Base-by-base conservation (phyloP, 2,888 invertebrate genomes). In the Panopea generosa region DNA sequence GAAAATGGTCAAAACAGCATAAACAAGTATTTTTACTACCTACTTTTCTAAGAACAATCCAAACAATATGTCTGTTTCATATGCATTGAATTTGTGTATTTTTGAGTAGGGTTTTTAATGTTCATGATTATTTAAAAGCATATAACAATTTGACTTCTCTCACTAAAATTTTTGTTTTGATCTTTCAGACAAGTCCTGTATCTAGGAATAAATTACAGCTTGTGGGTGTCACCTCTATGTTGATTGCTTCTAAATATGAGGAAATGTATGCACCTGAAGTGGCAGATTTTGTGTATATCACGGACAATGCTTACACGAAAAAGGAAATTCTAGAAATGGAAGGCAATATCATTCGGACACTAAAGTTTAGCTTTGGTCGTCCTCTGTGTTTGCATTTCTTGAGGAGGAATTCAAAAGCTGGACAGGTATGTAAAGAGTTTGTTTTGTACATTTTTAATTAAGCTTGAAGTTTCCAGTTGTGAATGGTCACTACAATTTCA, bases 161-260 rank as follows among this genome's bases (percentile, higher is more conserved):
- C 47, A 18, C 18, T 47, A 6, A 47, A 47, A 18, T 47, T 33
- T 26, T 22, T 26, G 26, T 20, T 22, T 55, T 50, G 24, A 57
- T 16, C 52, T 79, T 84, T 11, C 80, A 90, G 90, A 69, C 82
- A 18, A 78, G 86, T 60, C 94, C 94, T 20, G 95, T 96, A 33
- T 94, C 94, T 62, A 95, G 95, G 81, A 95, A 95, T 81, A 94
- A 95, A 84, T 94, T 98, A 71, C 98, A 99, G 91, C 93, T 98
- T 79, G 96, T 98, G 14, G 98, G 98, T 2, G 96, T 97, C 0
- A 95, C 97, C 0, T 96, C 97, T 0, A 95, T 99, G 94, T 96
- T 97, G 87, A 95, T 98, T 63, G 98, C 99, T 0, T 95, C 96
- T 89, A 99, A 99, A 92, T 98, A 97, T 89, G 99, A 99, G 93